These are phyloP conservation scores for Bicyclus anynana DNA, from an alignment of 1,140 invertebrate genomes.

Conservation along the genomic window DNA sequence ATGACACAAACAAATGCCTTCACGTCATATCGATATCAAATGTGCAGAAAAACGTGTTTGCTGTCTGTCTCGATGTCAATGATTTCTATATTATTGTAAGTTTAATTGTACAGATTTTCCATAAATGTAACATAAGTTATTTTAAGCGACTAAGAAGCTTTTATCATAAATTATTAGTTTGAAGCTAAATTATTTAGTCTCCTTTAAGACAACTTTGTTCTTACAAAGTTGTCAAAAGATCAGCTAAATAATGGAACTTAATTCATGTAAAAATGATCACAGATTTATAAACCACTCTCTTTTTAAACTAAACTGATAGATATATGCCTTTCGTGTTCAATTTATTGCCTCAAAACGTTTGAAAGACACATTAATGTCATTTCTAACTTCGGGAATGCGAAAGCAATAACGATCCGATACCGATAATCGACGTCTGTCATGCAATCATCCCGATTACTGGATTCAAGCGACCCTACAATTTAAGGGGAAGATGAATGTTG, in stretches of 20 bases:
- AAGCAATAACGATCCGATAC: slow-evolving; percentile 5
- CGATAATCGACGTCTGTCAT: slow-evolving; percentile 19
- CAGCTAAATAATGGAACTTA: no score
- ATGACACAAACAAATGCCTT: slow-evolving; percentile 26
- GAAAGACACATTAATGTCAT: background rate
- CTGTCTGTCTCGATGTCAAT: background rate
- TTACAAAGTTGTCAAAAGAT: no score
- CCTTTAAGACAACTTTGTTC: no score
- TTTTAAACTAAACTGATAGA: background rate
- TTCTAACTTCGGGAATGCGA: background rate
- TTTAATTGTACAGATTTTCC: no score
- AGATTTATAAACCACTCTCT: no score
- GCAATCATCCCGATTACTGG: slow-evolving; percentile 27
- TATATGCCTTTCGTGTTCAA: background rate
- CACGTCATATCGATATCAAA: slow-evolving; percentile 24
- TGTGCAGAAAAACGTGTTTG: slow-evolving; percentile 18
- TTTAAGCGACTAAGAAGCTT: no score
- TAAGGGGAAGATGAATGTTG: slow-evolving; percentile 39
- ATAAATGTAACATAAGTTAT: no score
- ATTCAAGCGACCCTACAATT: slow-evolving; percentile 10
- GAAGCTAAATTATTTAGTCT: no score
- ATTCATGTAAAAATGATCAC: no score
- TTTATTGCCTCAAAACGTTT: background rate
- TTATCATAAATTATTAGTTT: no score
- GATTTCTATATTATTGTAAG: background rate